Base-by-base conservation (phyloP, 1,140 invertebrate species). In the Sinonovacula constricta region DNA sequence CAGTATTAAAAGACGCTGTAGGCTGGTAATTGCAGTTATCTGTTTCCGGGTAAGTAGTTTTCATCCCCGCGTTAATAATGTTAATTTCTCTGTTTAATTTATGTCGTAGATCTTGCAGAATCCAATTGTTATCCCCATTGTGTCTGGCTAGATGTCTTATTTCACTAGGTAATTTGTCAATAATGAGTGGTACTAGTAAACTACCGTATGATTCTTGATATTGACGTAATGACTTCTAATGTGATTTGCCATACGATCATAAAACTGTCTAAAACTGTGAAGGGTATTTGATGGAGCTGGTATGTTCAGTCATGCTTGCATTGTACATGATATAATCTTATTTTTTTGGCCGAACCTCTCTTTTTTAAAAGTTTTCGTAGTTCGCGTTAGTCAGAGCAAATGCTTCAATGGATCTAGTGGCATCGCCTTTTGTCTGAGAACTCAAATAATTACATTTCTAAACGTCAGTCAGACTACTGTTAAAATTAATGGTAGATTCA, bases 281-380 rank as follows among this genome's bases (percentile, higher is more conserved):
- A 68, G 18, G 18, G 2, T 68, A 49, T 34, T 26, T 3, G n/a
- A 14, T 24, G 75, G 80, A 10, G 53, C 7, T 12, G 75, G 80
- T 18, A 79, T 22, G 15, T 78, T 34, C 3, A 72, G n/a, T 30
- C 78, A 57, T 31, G n/a, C 34, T 74, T 74, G 34, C 69, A 78
- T 81, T 28, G 67, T n/a, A n/a, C n/a, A n/a, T n/a, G n/a, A n/a
- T 15, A 69, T 62, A 31, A 81, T 72, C 54, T 77, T 71, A 33
- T 77, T 67, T 49, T n/a, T 81, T 51, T n/a, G n/a, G 14, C 80
- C 80, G 57, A 62, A 81, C 2, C 74, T 22, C 56, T 81, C 31
- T 45, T 54, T 49, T 1, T 72, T 33, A 18, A n/a, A n/a, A n/a
- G n/a, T n/a, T n/a, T n/a, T n/a, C n/a, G n/a, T n/a, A n/a, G n/a